Evolutionary conservation across 2,797 vertebrate species (phyloP), one percentile per base, ranked within the genome.

Genomic region (Trichosurus vulpecula): DNA sequence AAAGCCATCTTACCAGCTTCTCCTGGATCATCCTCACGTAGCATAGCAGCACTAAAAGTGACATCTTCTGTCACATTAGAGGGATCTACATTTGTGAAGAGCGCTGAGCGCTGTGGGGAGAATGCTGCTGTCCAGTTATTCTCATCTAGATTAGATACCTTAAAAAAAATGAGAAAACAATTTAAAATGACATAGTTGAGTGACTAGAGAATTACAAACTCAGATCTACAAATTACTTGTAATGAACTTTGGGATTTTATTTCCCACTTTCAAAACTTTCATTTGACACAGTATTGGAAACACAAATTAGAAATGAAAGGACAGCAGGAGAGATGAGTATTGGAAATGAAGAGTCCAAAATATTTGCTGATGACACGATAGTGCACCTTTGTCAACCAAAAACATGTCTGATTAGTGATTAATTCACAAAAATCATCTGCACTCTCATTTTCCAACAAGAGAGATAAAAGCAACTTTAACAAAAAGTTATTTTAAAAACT

Each of bases 11-110:
- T 96, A 99, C 99, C 99, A 52, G 99, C 99, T 97, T 99, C 99
- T 96, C 99, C 99, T 0, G 99, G 99, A 98, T 99, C 99, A 47
- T 99, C 99, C 95, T 99, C 99, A 97, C 99, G 99, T 54, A 99
- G 97, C 95, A 99, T 98, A 0, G 99, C 99, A 1, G 99, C 99
- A 51, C 99, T 99, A 61, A 99, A 98, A 95, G 99, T 99, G 93
- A 99, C 93, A 61, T 99, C 99, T 3, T 99, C 99, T 1, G 99
- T 99, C 92, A 99, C 98, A 96, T 94, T 99, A 87, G 98, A 98
- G 94, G 99, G 96, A 47, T 99, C 99, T 35, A 97, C 9, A 19
- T 98, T 98, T 35, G 81, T 92, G 94, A 98, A 98, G 94, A 99
- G 27, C 4, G 98, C 99, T 12, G 98, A 98, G 54, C 98, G 98